Evolutionary conservation across 2,888 invertebrate species (phyloP), one percentile per base, ranked within the genome.

Genomic region (Chrysolina oricalcia): DNA sequence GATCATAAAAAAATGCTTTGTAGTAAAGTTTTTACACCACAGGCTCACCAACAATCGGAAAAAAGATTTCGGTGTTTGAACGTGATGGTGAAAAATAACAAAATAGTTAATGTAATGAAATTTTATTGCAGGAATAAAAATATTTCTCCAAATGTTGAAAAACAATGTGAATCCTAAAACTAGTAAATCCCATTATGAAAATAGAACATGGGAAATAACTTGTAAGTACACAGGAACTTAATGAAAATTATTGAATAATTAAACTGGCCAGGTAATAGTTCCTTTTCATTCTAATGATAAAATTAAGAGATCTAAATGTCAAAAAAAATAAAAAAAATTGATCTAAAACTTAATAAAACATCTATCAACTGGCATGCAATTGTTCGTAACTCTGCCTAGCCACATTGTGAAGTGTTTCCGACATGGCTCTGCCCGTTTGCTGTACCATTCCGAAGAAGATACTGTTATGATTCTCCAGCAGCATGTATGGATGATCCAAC

Each of bases 401-500:
- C 0, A 94, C 90, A 80, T 90, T 89, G 2, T 90, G 88, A 75
- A 95, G 89, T 2, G 90, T 91, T 46, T 94, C 93, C 15, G 93
- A 92, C 90, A 93, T 94, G 27, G 90, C 87, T 80, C 91, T 91
- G 11, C 95, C 95, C 43, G 93, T 94, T 88, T 94, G 92, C 73
- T 92, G 90, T 13, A 93, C 92, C 92, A 94, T 93, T 67, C 89
- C 90, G 73, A 90, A 90, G 67, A 94, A 90, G 43, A 91, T 85
- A 23, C 93, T 91, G 11, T 80, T 88, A 23, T 89, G 82, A 77
- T 90, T 90, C 87, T 92, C 90, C 80, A 94, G 88, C 81, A 94
- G 86, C 13, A 89, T 83, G 87, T 91, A 92, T 0, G 97, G 96
- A 83, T 94, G 93, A 9, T 94, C 96, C 35, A 94, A 92, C 87